Percentiles rank a stretch among this genome's conserved stretches.
Evolutionary conservation across 1,140 invertebrate species (phyloP).

Genomic region (Micrasema minimum): DNA sequence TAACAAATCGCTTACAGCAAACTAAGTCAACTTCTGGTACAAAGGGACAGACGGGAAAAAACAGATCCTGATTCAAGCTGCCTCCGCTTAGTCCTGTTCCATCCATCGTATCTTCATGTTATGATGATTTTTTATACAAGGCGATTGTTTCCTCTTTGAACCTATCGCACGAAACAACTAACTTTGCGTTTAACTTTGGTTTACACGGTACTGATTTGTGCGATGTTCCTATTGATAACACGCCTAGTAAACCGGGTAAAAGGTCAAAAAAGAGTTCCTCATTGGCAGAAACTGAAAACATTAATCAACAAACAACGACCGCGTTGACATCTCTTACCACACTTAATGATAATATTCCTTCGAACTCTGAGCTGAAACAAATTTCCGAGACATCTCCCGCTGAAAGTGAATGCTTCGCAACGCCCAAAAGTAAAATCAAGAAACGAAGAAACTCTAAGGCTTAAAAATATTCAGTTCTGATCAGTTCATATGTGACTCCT

Average conservation of each 20-base stretch:
- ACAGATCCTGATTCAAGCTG: neutral
- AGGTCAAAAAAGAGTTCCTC: slow-evolving; percentile 20
- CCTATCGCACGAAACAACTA: slow-evolving; percentile 58
- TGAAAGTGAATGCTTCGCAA: slow-evolving; percentile 61
- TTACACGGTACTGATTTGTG: slow-evolving; percentile 62
- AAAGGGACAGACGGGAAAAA: slow-evolving; percentile 19
- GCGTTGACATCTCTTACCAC: slow-evolving; percentile 6
- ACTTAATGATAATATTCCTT: neutral
- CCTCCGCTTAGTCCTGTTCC: slow-evolving; percentile 61
- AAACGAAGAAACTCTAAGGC: slow-evolving; percentile 29
- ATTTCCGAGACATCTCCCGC: neutral
- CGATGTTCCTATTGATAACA: slow-evolving; percentile 17
- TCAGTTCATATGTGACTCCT: slow-evolving; percentile 39
- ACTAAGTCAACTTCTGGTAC: slow-evolving; percentile 8
- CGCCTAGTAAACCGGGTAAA: slow-evolving; percentile 12
- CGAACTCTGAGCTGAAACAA: neutral
- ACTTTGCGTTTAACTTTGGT: slow-evolving; percentile 62
- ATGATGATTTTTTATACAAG: slow-evolving; percentile 65
- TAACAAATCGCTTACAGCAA: neutral
- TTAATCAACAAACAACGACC: slow-evolving; percentile 13
- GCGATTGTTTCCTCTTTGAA: slow-evolving; percentile 64
- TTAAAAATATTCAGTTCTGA: slow-evolving; percentile 45
- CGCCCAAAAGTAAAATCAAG: slow-evolving; percentile 61
- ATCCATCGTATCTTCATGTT: slow-evolving; percentile 64
- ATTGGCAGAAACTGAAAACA: slow-evolving; percentile 4